Percentiles rank a stretch among this genome's conserved stretches.
Evolutionary conservation across 1,140 invertebrate genomes (phyloP).

Genomic region (Drosophila burlai): DNA sequence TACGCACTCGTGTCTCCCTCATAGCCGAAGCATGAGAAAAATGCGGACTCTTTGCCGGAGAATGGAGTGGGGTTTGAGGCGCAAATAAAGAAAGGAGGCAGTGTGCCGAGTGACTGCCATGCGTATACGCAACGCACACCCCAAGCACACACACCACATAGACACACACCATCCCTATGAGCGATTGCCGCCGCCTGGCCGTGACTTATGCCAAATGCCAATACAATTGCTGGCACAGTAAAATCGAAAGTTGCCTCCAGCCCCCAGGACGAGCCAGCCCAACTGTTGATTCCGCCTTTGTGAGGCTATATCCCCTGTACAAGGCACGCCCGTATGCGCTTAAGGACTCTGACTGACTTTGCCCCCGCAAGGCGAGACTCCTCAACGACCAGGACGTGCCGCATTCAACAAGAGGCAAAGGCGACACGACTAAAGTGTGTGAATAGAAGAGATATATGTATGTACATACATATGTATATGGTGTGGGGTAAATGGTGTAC

Average conservation of each 20-base stretch:
- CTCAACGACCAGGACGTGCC: constrained; percentile 41
- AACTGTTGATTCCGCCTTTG: constrained; percentile 71
- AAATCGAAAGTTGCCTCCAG: constrained; percentile 37
- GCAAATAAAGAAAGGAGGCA: constrained; percentile 12
- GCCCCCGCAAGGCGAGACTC: constrained; percentile 1
- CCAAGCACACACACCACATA: constrained; percentile 8
- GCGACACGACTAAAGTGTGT: constrained; percentile 4
- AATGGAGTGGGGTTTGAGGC: background rate
- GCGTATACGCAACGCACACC: constrained; percentile 37
- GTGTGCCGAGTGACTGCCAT: constrained; percentile 23
- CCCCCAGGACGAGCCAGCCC: constrained; percentile 2
- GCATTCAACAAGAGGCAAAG: constrained; percentile 2
- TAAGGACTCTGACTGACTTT: constrained; percentile 26
- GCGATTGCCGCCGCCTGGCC: constrained; percentile 62
- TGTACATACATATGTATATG: background rate
- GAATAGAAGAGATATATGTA: background rate
- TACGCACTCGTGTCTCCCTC: constrained; percentile 29
- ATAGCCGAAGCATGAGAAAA: constrained; percentile 45
- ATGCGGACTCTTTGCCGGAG: constrained; percentile 4
- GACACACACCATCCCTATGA: constrained; percentile 2
- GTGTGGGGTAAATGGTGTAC: background rate
- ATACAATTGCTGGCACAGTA: constrained; percentile 32
- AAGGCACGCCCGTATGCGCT: background rate
- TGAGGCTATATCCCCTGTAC: constrained; percentile 8
- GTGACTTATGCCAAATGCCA: constrained; percentile 65